These are phyloP conservation scores for Drosophila suboccidentalis DNA, from an alignment of 2,888 invertebrate species.

Conservation along the genomic window DNA sequence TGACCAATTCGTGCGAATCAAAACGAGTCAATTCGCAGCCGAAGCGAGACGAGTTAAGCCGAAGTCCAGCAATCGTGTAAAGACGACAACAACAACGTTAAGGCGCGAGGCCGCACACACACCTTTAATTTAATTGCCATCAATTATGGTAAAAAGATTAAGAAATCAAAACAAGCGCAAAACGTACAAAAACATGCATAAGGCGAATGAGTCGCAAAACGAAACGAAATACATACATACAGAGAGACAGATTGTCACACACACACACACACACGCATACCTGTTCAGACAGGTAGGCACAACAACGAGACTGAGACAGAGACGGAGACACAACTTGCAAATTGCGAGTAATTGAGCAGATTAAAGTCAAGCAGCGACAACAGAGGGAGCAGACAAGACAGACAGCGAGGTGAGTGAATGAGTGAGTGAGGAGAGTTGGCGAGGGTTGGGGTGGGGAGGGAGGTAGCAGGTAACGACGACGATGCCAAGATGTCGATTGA, in stretches of 20 bases:
- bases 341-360: constrained; percentile 83
- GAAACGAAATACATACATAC: constrained; percentile 43
- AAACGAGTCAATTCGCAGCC: constrained; percentile 17
- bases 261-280: constrained; percentile 1
- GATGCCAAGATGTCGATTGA: constrained; percentile 65
- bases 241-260: constrained; percentile 32
- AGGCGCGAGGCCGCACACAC: constrained; percentile 68
- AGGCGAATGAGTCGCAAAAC: constrained; percentile 68
- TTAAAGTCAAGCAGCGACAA: constrained; percentile 77
- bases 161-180: constrained; percentile 82
- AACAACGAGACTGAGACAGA: constrained; percentile 25
- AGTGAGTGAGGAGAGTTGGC: not conserved
- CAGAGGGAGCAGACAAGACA: constrained; percentile 32
- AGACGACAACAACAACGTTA: constrained; percentile 36
- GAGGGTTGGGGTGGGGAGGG: not conserved
- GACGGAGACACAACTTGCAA: constrained; percentile 69
- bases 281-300: constrained; percentile 24
- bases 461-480: constrained; percentile 54
- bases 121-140: constrained; percentile 82
- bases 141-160: constrained; percentile 83
- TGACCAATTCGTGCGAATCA: constrained; percentile 16
- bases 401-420: constrained; percentile 20
- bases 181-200: constrained; percentile 71
- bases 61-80: constrained; percentile 51
- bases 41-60: constrained; percentile 31